These are phyloP conservation scores for Thysanoteuthis rhombus DNA, from an alignment of 2,888 invertebrate species.

Conservation along the genomic window DNA sequence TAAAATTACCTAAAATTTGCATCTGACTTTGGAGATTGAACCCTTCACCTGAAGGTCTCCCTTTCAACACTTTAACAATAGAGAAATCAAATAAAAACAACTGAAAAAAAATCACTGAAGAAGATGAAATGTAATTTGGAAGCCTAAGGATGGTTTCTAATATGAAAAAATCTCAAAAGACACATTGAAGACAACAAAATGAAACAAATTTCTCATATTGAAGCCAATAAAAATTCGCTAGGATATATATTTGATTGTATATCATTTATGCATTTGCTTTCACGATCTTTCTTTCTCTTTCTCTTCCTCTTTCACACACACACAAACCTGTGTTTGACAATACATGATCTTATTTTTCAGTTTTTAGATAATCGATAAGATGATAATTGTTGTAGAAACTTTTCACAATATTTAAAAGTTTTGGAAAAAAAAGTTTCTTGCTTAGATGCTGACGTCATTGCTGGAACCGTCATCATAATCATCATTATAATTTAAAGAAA, in stretches of 20 bases:
- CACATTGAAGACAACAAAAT: not conserved
- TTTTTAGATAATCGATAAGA: not conserved
- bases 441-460: not conserved
- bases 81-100: not conserved
- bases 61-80: not conserved
- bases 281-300: too few species aligned
- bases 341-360: not conserved
- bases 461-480: not conserved
- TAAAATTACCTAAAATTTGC: not conserved
- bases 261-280: not conserved
- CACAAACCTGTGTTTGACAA: not conserved
- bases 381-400: not conserved
- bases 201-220: not conserved
- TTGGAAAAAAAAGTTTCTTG: not conserved
- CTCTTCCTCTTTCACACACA: not conserved
- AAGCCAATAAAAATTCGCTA: not conserved
- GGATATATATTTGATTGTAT: not conserved
- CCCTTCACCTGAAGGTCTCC: accelerated
- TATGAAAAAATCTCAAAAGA: not conserved
- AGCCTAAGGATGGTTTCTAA: not conserved
- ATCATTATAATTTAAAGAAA: not conserved
- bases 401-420: not conserved
- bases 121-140: not conserved
- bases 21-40: not conserved
- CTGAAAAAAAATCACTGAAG: not conserved